Conservation (phyloP, 2,888 invertebrate genomes). For the Zaprionus obscuricornis region DNA sequence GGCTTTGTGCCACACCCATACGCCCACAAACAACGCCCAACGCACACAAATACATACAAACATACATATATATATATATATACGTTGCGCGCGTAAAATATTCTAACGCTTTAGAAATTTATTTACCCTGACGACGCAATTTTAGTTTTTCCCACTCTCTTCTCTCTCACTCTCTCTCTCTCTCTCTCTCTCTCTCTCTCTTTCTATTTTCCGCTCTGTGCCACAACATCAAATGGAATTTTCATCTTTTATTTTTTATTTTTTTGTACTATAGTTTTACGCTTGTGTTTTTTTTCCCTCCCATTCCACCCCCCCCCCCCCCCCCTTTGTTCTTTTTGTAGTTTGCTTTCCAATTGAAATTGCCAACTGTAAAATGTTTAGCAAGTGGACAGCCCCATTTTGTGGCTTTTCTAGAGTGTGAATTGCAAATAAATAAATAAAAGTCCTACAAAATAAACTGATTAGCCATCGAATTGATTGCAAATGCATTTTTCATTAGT, state of each 20-base stretch:
- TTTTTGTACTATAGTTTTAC: neutral
- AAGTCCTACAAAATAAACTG: neutral
- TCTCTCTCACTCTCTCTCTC: neutral
- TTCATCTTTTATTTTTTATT: no score
- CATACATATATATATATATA: neutral
- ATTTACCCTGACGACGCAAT: slow-evolving; percentile 72
- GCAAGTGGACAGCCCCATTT: slow-evolving; percentile 14
- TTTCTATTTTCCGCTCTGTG: no score
- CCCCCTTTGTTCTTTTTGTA: no score
- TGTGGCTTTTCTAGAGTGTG: neutral
- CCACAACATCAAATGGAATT: no score
- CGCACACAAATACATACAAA: neutral
- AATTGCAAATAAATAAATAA: neutral
- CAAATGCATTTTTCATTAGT: no score
- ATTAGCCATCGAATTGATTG: no score
- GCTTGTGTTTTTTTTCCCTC: no score
- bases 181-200: slow-evolving; percentile 1
- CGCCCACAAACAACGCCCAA: neutral
- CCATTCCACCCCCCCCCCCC: no score
- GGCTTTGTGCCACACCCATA: slow-evolving; percentile 51
- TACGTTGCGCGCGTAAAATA: slow-evolving; percentile 29
- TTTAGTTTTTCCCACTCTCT: slow-evolving; percentile 55
- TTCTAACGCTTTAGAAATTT: slow-evolving; percentile 48
- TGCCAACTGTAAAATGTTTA: slow-evolving; percentile 3
- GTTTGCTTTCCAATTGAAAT: slow-evolving; percentile 11